These are phyloP conservation scores for Machimus atricapillus DNA, from an alignment of 2,888 invertebrate genomes.

Conservation along the genomic window DNA sequence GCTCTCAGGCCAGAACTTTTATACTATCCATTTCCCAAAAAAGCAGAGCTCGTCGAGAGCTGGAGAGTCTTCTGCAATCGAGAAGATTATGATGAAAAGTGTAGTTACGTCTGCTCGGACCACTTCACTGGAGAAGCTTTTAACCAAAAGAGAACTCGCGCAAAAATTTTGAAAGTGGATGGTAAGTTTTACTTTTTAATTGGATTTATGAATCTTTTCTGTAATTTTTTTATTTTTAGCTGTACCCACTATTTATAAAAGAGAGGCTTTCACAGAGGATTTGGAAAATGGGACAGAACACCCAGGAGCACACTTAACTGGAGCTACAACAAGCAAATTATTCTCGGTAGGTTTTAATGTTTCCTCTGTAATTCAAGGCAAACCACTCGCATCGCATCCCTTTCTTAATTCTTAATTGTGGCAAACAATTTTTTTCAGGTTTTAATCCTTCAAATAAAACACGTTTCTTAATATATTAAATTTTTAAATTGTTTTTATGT, in stretches of 20 bases:
- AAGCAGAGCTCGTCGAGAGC: background rate
- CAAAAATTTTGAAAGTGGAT: slow-evolving; percentile 15
- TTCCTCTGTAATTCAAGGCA: background rate
- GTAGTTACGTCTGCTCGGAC: slow-evolving; percentile 30
- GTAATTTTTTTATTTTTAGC: slow-evolving; percentile 21
- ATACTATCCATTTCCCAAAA: slow-evolving; percentile 37
- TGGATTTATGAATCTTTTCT: background rate
- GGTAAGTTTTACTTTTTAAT: slow-evolving; percentile 5
- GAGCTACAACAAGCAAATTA: background rate
- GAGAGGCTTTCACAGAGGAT: background rate
- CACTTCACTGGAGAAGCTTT: slow-evolving; percentile 31
- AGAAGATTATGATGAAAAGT: background rate
- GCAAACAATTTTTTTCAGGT: too few species aligned
- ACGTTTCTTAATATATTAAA: too few species aligned
- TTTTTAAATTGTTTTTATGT: too few species aligned
- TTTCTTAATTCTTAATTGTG: too few species aligned
- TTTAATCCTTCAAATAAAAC: too few species aligned
- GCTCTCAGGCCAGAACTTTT: background rate
- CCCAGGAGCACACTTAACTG: background rate
- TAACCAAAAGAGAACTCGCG: background rate
- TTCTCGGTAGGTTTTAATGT: background rate
- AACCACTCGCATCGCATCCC: too few species aligned
- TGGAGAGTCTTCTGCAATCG: slow-evolving; percentile 42
- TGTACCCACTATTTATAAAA: slow-evolving; percentile 36
- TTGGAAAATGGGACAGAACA: background rate